Percentiles rank a stretch among this genome's conserved stretches.
phyloP scores from a whole-genome alignment of 1,140 invertebrate genomes.

The Calycopis cecrops region DNA sequence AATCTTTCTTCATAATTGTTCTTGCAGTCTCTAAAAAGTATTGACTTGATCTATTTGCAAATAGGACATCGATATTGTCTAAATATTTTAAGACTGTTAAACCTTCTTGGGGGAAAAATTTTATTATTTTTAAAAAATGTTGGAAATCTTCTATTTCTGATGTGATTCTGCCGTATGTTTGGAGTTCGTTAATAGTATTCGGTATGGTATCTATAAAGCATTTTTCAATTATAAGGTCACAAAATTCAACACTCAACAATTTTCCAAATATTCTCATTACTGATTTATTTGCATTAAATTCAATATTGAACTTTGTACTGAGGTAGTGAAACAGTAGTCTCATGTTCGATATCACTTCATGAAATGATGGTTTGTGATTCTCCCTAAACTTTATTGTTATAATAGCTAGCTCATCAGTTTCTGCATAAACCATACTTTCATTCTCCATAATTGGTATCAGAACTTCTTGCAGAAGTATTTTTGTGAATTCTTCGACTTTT shows the following conservation, averaged over 20 bases:
- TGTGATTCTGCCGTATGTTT: constrained; percentile 79
- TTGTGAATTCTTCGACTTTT: constrained; percentile 70
- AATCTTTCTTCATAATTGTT: constrained; percentile 86
- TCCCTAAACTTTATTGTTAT: constrained; percentile 62
- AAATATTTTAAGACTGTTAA: constrained; percentile 80
- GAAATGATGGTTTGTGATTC: constrained; percentile 71
- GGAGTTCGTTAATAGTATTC: constrained; percentile 81
- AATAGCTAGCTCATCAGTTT: constrained; percentile 58
- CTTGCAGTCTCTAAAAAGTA: constrained; percentile 82
- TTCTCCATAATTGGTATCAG: constrained; percentile 75
- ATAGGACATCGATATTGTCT: constrained; percentile 85
- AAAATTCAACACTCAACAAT: constrained; percentile 78
- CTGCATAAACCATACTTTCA: constrained; percentile 69
- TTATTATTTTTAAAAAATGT: constrained; percentile 75
- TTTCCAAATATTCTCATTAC: constrained; percentile 79
- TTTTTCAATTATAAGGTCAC: constrained; percentile 81
- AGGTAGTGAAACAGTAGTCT: constrained; percentile 78
- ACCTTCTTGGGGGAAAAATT: constrained; percentile 75
- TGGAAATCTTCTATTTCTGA: constrained; percentile 81
- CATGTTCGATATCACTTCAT: constrained; percentile 78
- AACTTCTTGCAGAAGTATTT: constrained; percentile 72
- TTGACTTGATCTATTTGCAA: constrained; percentile 86
- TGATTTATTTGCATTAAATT: constrained; percentile 66
- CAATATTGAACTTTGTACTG: constrained; percentile 75
- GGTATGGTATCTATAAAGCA: constrained; percentile 87